Evolutionary conservation across 2,888 invertebrate genomes (phyloP), one percentile per base, ranked within the genome.

Genomic region (Drosophila putrida): DNA sequence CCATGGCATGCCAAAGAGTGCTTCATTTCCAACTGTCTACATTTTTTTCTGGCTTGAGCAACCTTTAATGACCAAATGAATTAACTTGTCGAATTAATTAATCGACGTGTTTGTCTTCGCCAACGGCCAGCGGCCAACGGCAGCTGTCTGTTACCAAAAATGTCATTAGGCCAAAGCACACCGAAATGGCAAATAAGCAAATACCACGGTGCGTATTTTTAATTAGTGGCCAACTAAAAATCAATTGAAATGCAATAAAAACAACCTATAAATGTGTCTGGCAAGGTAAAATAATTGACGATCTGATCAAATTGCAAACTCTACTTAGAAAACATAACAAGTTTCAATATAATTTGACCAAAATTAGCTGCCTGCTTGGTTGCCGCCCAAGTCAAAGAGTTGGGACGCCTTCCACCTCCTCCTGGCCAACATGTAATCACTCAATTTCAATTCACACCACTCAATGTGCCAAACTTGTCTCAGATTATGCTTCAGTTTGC

Each of bases 221-320:
- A 88, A 85, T 84, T 78, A 80, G 70, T 35, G 33, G 27, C 25
- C 55, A 71, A 66, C 67, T 55, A 60, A 77, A 71, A 69, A 71
- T 46, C 73, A 88, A 85, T 85, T 71, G 71, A 88, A 79, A 71
- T 75, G 74, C 83, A 82, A 88, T 86, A 71, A 88, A 83, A 82
- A 66, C 73, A 60, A 66, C 9, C 78, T 67, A 59, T 68, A 87
- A 77, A 83, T 53, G 64, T 33, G 54, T n/a, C 43, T 36, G 35
- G 39, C 69, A 61, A 72, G 69, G 69, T 39, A 54, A 71, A 73
- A 51, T 61, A 72, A 58, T 63, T 54, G 36, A 36, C 72, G 41
- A 49, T 50, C 36, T 65, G 41, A 49, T 50, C 36, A 51, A 75
- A 75, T 68, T 71, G 64, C 47, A 55, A 11, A 20, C 20, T 10